A percentile compares a stretch with the other conserved stretches of the same genome.
Conservation (phyloP, 2,888 invertebrate genomes). For the Sesamia inferens region DNA sequence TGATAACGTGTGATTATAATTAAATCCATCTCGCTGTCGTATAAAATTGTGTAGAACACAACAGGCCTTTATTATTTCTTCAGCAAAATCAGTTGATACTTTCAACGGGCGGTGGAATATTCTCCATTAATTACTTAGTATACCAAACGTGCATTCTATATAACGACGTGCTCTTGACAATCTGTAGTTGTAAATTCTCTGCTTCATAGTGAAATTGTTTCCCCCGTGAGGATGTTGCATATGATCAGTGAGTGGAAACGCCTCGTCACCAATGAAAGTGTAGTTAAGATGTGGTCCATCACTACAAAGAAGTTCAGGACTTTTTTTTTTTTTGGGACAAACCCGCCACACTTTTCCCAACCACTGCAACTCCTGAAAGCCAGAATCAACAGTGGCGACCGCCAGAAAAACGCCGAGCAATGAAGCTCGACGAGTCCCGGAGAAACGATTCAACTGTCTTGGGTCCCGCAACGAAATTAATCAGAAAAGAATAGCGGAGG, state of each 20-base stretch:
- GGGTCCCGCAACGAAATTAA: too few relatives aligned
- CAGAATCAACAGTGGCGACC: too few relatives aligned
- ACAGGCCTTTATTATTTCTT: constrained; percentile 6
- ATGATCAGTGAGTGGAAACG: constrained; percentile 5
- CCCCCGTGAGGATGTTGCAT: not conserved
- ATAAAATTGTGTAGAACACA: constrained; percentile 20
- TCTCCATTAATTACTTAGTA: constrained; percentile 12
- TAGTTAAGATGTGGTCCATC: constrained; percentile 3
- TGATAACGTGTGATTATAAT: constrained; percentile 13
- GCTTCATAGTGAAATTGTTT: constrained; percentile 10
- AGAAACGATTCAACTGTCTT: too few relatives aligned
- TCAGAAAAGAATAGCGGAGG: too few relatives aligned
- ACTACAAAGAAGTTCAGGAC: not conserved
- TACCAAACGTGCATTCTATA: constrained; percentile 11
- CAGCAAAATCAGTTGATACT: constrained; percentile 16
- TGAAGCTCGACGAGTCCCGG: too few relatives aligned
- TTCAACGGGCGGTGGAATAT: constrained; percentile 21
- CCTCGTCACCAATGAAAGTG: constrained; percentile 3
- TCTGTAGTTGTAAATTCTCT: constrained; percentile 9
- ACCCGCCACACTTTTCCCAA: too few relatives aligned
- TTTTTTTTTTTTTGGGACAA: too few relatives aligned
- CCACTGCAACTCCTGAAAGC: too few relatives aligned
- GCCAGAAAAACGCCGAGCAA: too few relatives aligned
- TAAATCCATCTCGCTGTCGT: constrained; percentile 16
- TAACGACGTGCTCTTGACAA: constrained; percentile 13